Conservation (phyloP, 2,113 vertebrate genomes). For the Poeciliopsis occidentalis region DNA sequence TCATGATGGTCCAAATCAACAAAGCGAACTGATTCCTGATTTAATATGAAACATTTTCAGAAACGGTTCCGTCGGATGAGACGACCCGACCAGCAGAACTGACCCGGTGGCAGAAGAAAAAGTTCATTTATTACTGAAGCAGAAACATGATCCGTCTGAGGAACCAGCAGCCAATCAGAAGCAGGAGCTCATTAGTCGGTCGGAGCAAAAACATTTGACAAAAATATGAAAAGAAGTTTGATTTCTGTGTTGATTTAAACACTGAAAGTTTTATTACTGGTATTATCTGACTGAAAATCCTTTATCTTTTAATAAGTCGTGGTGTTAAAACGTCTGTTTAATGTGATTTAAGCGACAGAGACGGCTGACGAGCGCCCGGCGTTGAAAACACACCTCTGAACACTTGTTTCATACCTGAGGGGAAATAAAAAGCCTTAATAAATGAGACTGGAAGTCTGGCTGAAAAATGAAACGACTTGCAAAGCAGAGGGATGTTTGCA, state of each 20-base stretch:
- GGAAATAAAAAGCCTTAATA: conserved; percentile 8
- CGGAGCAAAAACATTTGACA: background rate
- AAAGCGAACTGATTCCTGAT: too few relatives aligned
- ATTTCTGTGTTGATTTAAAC: background rate
- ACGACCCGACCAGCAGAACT: too few relatives aligned
- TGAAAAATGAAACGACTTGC: conserved; percentile 34
- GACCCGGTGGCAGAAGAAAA: too few relatives aligned
- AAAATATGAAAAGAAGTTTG: conserved; percentile 4
- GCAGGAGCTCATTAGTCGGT: conserved; percentile 12
- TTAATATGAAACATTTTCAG: too few relatives aligned
- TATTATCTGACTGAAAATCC: background rate
- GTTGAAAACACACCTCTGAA: too few relatives aligned
- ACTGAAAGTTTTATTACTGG: background rate
- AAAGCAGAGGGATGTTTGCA: conserved; percentile 32
- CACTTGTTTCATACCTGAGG: conserved; percentile 14
- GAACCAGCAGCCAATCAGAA: conserved; percentile 44
- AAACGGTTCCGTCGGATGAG: too few relatives aligned
- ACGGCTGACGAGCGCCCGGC: too few relatives aligned
- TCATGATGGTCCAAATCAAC: too few relatives aligned
- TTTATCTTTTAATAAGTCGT: background rate
- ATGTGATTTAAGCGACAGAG: background rate
- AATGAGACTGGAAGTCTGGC: conserved; percentile 28
- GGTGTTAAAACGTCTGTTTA: conserved; percentile 3
- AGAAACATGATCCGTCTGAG: too few relatives aligned
- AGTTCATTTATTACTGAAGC: too few relatives aligned